Conservation (phyloP, 2,113 vertebrate species). For the Pseudorectes ferrugineus region DNA sequence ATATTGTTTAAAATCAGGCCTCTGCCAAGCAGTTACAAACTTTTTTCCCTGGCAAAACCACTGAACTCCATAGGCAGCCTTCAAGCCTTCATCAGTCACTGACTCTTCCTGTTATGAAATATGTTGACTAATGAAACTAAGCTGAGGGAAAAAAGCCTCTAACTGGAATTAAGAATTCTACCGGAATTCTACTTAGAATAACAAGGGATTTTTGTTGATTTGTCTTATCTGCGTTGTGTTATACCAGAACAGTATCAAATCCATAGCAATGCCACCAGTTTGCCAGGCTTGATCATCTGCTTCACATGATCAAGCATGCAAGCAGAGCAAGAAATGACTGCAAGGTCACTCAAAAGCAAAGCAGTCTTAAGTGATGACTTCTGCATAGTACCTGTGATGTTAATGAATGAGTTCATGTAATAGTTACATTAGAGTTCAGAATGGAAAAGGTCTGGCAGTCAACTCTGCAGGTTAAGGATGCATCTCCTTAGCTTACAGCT, state of each 20-base stretch:
- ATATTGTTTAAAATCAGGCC: neutral
- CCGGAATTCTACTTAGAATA: neutral
- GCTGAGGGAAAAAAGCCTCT: neutral
- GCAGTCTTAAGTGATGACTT: neutral
- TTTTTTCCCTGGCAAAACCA: neutral
- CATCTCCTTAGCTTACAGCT: constrained; percentile 16
- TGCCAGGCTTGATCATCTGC: neutral
- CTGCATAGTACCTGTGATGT: neutral
- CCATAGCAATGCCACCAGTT: neutral
- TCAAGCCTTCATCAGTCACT: neutral
- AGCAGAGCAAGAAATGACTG: neutral
- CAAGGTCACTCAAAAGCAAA: neutral
- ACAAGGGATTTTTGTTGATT: neutral
- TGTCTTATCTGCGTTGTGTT: neutral
- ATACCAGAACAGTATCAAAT: neutral
- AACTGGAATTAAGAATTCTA: neutral
- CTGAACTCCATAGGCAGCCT: neutral
- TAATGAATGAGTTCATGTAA: neutral
- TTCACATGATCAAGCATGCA: neutral
- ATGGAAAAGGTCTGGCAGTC: neutral
- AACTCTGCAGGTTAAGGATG: neutral
- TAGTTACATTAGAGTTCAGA: neutral
- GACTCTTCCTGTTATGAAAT: neutral
- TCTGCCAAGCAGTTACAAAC: neutral
- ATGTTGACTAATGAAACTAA: neutral